phyloP scores from a whole-genome alignment of 2,888 invertebrate species.

The Heliconius hortense region DNA sequence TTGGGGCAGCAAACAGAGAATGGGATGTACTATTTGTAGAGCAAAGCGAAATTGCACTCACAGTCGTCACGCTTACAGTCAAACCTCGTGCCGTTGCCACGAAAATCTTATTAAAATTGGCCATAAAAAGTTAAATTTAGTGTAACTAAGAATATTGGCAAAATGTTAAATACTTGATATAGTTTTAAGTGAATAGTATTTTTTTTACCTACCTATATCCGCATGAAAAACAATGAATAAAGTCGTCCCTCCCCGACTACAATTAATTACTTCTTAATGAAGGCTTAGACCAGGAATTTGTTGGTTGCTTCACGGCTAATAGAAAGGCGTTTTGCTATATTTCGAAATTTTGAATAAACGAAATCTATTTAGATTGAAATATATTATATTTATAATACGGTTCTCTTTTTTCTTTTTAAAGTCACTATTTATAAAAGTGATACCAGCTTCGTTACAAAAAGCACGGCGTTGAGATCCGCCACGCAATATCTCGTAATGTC shows the following conservation, averaged over 20 bases:
- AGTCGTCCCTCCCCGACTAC: not conserved
- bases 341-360: not conserved
- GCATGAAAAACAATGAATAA: not conserved
- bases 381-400: not conserved
- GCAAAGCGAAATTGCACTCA: not conserved
- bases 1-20: no score
- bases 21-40: no score
- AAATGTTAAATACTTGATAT: not conserved
- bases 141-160: not conserved
- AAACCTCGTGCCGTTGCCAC: not conserved
- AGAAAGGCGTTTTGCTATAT: not conserved
- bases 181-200: not conserved
- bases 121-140: not conserved
- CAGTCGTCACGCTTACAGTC: not conserved
- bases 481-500: no score
- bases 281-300: slow-evolving; percentile 4
- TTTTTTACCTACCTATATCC: not conserved
- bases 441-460: no score
- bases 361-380: not conserved
- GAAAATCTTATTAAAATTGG: no score
- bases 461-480: no score
- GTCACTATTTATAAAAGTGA: no score
- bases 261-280: slow-evolving; percentile 15
- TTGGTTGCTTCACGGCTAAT: not conserved
- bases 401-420: not conserved